Evolutionary conservation across 2,797 vertebrate species (phyloP).

Genomic region (Phyllotis vaccarum): DNA sequence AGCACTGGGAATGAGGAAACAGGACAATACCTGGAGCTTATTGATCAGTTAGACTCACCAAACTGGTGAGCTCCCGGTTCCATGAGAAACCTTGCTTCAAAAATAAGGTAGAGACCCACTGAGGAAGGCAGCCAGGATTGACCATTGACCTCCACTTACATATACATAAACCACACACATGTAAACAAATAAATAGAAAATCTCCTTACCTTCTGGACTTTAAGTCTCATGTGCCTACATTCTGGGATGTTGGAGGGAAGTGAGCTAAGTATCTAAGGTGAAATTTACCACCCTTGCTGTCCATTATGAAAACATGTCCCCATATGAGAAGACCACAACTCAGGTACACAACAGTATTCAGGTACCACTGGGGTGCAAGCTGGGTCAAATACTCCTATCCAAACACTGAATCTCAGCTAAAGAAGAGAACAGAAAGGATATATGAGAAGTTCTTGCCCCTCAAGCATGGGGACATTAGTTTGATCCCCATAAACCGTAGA

Average conservation of each 20-base stretch:
- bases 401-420: not conserved
- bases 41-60: not conserved
- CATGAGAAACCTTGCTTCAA: not conserved
- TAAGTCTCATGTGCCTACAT: not conserved
- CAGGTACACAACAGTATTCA: not conserved
- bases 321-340: not conserved
- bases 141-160: not conserved
- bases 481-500: not conserved
- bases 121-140: not conserved
- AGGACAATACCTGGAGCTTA: not conserved
- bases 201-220: not conserved
- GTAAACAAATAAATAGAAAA: not conserved
- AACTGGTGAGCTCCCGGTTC: not conserved
- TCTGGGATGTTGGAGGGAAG: not conserved
- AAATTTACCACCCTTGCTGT: not conserved
- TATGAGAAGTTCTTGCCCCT: not conserved
- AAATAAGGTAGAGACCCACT: not conserved
- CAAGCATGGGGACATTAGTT: not conserved
- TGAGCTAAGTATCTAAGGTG: not conserved
- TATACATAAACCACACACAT: not conserved
- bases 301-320: not conserved
- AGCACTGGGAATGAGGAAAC: not conserved
- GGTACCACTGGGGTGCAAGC: not conserved
- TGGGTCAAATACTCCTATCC: not conserved
- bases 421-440: not conserved